phyloP scores from a whole-genome alignment of 2,797 vertebrate species.

The Pempheris klunzingeri region DNA sequence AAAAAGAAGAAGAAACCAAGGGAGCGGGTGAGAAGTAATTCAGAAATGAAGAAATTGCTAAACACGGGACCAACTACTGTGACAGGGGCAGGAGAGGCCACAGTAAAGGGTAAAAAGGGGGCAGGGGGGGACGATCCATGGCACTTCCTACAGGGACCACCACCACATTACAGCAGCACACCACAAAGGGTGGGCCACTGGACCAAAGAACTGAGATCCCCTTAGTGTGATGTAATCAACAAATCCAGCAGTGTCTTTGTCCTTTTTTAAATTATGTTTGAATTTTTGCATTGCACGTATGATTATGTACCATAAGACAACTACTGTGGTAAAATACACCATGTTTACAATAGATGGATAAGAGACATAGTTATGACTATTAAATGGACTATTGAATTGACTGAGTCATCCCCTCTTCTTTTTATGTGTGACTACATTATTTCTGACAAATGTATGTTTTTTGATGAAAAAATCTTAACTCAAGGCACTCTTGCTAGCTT shows the following conservation, averaged over 20 bases:
- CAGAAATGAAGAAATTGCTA: slow-evolving; percentile 34
- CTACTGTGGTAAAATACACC: slow-evolving; percentile 80
- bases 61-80: slow-evolving; percentile 84
- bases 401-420: slow-evolving; percentile 31
- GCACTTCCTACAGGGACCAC: slow-evolving; percentile 82
- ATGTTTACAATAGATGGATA: slow-evolving; percentile 86
- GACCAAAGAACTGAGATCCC: slow-evolving; percentile 85
- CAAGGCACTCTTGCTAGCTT: neutral
- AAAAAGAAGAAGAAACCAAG: slow-evolving; percentile 59
- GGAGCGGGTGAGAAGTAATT: slow-evolving; percentile 64
- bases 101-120: slow-evolving; percentile 66
- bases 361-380: slow-evolving; percentile 82
- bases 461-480: neutral
- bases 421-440: slow-evolving; percentile 22
- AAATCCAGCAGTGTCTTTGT: slow-evolving; percentile 85
- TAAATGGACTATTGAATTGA: slow-evolving; percentile 83
- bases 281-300: slow-evolving; percentile 83
- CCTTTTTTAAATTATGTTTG: slow-evolving; percentile 80
- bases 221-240: slow-evolving; percentile 79
- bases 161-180: slow-evolving; percentile 81
- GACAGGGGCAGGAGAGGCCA: slow-evolving; percentile 72
- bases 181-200: slow-evolving; percentile 79
- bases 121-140: slow-evolving; percentile 62
- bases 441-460: neutral
- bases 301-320: slow-evolving; percentile 84